These are phyloP conservation scores for Agriopis aurantiaria DNA, from an alignment of 2,888 invertebrate species.

Conservation along the genomic window DNA sequence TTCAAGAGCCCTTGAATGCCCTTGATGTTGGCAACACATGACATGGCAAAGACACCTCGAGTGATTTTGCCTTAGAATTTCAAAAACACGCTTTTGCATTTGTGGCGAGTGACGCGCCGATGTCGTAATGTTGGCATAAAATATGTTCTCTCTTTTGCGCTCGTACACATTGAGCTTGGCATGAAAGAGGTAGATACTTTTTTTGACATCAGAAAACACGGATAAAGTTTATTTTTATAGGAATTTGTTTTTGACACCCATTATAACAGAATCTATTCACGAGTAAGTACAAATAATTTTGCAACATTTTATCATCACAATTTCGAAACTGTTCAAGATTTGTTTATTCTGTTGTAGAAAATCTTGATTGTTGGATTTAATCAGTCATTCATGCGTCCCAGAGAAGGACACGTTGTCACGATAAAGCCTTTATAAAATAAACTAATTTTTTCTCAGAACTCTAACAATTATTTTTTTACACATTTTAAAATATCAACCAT, in stretches of 20 bases:
- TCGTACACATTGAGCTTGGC: not conserved
- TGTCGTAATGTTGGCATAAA: conserved; percentile 2
- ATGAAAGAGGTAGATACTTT: not conserved
- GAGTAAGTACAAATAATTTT: conserved; percentile 39
- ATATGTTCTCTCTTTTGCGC: not conserved
- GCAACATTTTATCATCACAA: conserved; percentile 29
- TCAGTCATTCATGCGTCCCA: conserved; percentile 42
- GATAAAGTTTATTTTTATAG: conserved; percentile 55
- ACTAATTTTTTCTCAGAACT: conserved; percentile 4
- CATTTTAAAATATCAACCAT: too few relatives aligned
- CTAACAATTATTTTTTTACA: not conserved
- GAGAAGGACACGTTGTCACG: conserved; percentile 35
- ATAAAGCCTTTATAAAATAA: conserved; percentile 28
- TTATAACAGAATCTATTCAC: conserved; percentile 6
- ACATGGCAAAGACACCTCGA: conserved; percentile 74
- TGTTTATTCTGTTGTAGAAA: conserved; percentile 40
- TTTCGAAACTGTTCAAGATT: conserved; percentile 31
- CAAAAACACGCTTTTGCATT: conserved; percentile 53
- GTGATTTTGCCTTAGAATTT: conserved; percentile 65
- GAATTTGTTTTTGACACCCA: conserved; percentile 56
- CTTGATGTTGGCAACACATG: conserved; percentile 77
- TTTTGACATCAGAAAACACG: not conserved
- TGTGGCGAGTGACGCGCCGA: not conserved
- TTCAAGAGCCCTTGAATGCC: conserved; percentile 74
- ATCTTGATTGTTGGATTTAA: conserved; percentile 32